Base-by-base conservation (phyloP, 1,140 invertebrate species). In the Drosophila azteca region DNA sequence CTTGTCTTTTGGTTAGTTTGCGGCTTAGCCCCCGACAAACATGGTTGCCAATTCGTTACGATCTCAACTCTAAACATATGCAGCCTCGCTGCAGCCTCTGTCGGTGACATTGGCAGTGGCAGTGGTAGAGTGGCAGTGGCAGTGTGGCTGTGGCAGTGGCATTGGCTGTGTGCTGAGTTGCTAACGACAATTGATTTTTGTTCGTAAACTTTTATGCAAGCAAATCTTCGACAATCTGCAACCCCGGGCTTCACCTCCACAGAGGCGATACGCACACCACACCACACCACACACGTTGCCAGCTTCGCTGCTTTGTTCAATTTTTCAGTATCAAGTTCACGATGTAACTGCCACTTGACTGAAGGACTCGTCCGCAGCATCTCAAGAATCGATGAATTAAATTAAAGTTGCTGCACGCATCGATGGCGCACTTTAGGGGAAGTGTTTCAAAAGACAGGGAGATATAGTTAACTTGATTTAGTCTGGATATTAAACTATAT, bases 141-240 rank as follows among this genome's bases (percentile, higher is more conserved):
- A 20, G 17, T 20, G 17, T 20, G 17, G 26, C 26, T 7, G 26
- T 26, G 26, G 26, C 26, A 7, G 6, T 6, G 26, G 26, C 6
- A 20, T 29, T 6, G 26, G 29, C 29, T 31, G 8, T 31, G 31
- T 31, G 31, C 24, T 5, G 24, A 26, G 24, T 26, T 26, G 4
- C 24, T 26, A 53, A 22, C 43, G 57, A 22, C 65, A 65, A 83
- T 83, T 84, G 79, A 84, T 83, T 79, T 83, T 84, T 68, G 80
- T 79, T 79, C 67, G 80, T 51, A 67, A 84, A 84, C 76, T 84
- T 76, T 76, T 68, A 79, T 72, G 76, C 76, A 84, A 79, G 76
- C 77, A 84, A 72, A 72, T 84, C 80, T 63, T 13, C 35, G 11
- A 1, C 35, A 39, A 39, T 64, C 66, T 49, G 41, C 35, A 63